These are phyloP conservation scores for Nymphalis c-album DNA, from an alignment of 2,888 invertebrate genomes.

Conservation along the genomic window DNA sequence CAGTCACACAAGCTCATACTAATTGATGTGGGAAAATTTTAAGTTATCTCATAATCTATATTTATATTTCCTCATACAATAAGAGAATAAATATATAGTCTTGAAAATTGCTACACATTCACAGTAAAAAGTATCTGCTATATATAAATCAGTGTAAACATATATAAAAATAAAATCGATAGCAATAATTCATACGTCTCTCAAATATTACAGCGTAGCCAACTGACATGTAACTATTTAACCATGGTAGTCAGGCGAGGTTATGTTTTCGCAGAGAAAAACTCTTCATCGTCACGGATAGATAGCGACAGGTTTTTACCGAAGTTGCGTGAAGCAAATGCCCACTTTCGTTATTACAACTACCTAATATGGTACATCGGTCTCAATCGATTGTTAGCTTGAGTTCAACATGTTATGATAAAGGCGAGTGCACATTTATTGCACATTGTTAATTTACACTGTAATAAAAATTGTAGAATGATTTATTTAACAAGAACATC, in stretches of 20 bases:
- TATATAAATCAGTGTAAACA: neutral
- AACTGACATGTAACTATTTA: neutral
- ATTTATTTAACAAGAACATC: too few relatives aligned
- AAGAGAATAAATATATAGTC: neutral
- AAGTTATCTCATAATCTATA: too few relatives aligned
- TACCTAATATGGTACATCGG: constrained; percentile 37
- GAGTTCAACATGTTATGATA: constrained; percentile 27
- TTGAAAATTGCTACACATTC: neutral
- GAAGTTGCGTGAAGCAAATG: constrained; percentile 35
- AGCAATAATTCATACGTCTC: neutral
- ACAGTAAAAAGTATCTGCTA: neutral
- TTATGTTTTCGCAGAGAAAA: constrained; percentile 23
- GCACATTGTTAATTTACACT: too few relatives aligned
- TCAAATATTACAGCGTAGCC: neutral
- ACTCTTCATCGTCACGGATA: constrained; percentile 29
- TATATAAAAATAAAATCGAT: neutral
- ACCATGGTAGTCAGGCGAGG: constrained; percentile 12
- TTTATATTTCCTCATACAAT: too few relatives aligned
- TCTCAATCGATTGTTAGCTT: constrained; percentile 31
- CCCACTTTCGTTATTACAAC: constrained; percentile 39
- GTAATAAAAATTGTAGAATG: too few relatives aligned
- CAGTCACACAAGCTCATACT: too few relatives aligned
- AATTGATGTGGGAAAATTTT: too few relatives aligned
- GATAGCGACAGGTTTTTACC: constrained; percentile 32
- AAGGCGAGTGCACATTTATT: constrained; percentile 19